Conservation (phyloP, 1,140 invertebrate species). For the Eriocheir sinensis region DNA sequence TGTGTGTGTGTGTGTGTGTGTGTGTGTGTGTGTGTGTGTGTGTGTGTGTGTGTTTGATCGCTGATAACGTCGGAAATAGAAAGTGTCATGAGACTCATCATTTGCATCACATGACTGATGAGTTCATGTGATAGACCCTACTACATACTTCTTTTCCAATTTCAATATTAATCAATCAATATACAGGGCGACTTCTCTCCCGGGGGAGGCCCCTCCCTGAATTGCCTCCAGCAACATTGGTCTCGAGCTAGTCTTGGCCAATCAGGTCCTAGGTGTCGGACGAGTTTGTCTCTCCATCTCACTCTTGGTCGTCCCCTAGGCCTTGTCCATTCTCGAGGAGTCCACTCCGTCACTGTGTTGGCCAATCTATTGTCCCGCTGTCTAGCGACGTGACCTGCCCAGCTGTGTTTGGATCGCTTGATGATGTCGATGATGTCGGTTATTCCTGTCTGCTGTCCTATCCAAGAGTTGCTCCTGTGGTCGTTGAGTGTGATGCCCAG, state of each 20-base stretch:
- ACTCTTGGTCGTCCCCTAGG: neutral
- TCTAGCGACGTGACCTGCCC: neutral
- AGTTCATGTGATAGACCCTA: too few species aligned
- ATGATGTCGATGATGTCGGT: neutral
- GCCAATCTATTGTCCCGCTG: neutral
- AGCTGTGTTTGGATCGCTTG: neutral
- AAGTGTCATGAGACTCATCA: too few species aligned
- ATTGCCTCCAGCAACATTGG: neutral
- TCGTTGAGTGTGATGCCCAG: neutral
- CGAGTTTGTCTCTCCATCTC: neutral
- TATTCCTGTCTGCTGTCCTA: neutral
- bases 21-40: too few species aligned
- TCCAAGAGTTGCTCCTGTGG: too few species aligned
- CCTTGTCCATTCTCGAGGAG: neutral
- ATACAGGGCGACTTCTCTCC: too few species aligned
- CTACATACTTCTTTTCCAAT: too few species aligned
- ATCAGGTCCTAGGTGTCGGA: neutral
- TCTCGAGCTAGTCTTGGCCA: neutral
- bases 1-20: too few species aligned
- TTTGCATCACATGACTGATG: too few species aligned
- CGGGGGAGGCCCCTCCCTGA: conserved; percentile 1
- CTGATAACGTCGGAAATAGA: too few species aligned
- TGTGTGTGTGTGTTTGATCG: too few species aligned
- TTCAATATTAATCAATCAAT: too few species aligned
- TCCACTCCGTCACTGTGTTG: neutral